Percentiles rank a stretch among this genome's conserved stretches.
Evolutionary conservation across 2,797 vertebrate genomes (phyloP).

Genomic region (Ispidina picta): DNA sequence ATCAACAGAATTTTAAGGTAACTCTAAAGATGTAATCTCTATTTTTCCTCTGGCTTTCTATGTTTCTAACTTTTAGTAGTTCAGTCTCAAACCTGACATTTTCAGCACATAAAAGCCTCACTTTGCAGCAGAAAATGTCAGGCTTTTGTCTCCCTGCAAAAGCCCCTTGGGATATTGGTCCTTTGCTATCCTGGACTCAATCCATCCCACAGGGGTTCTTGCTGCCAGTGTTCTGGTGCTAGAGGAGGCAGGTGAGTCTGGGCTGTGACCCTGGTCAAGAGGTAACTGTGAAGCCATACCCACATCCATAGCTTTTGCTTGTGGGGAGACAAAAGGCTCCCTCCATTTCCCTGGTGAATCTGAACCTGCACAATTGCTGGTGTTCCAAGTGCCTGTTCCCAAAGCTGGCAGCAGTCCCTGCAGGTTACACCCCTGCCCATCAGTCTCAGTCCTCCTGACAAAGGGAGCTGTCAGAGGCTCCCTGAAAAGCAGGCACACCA

Average conservation of each 20-base stretch:
- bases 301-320: background rate
- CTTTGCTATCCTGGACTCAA: background rate
- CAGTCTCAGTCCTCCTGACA: background rate
- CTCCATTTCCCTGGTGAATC: background rate
- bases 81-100: background rate
- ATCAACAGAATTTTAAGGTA: constrained; percentile 8
- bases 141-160: background rate
- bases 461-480: background rate
- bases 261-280: background rate
- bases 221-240: background rate
- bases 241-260: background rate
- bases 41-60: background rate
- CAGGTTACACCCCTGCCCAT: fast-evolving
- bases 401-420: background rate
- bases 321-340: background rate
- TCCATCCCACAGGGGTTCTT: background rate
- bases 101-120: background rate
- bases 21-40: constrained; percentile 6
- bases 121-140: background rate
- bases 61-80: constrained; percentile 6
- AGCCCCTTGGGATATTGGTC: background rate
- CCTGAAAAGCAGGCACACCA: background rate
- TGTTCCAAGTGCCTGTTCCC: background rate
- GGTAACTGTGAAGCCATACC: background rate
- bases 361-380: background rate